Evolutionary conservation across 2,888 invertebrate species (phyloP).

Genomic region (Euzophera pinguis): DNA sequence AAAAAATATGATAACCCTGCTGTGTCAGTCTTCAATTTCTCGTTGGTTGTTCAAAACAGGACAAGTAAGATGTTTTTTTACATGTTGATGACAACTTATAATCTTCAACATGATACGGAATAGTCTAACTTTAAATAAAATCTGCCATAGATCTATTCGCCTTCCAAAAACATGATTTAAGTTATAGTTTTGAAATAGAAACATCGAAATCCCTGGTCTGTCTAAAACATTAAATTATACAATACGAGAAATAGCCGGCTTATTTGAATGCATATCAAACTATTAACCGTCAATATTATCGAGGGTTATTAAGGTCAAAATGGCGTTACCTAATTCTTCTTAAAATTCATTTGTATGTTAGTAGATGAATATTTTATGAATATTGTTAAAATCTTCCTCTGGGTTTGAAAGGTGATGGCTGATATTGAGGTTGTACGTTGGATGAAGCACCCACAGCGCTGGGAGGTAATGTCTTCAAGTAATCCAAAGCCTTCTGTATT

Average conservation of each 20-base stretch:
- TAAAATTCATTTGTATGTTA: not conserved
- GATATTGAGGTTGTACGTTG: conserved; percentile 54
- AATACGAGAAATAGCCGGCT: not conserved
- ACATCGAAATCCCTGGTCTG: not conserved
- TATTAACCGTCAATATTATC: not conserved
- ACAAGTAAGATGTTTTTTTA: too few species aligned
- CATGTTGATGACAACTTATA: too few species aligned
- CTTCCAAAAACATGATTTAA: not conserved
- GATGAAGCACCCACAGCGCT: conserved; percentile 55
- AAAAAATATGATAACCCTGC: too few species aligned
- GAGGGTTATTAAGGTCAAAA: not conserved
- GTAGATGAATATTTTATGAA: not conserved
- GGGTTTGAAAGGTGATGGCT: conserved; percentile 45
- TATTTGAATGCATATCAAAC: not conserved
- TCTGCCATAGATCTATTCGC: too few species aligned
- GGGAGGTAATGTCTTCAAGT: conserved; percentile 78
- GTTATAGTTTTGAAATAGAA: conserved; percentile 1
- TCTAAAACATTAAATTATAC: conserved; percentile 1
- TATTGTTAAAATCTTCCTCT: conserved; percentile 44
- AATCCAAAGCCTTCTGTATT: conserved; percentile 84
- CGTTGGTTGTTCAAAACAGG: too few species aligned
- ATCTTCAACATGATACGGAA: too few species aligned
- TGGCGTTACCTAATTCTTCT: not conserved
- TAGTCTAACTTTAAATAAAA: too few species aligned
- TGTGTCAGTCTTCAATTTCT: too few species aligned